Percentiles rank a stretch among this genome's conserved stretches.
These are phyloP conservation scores for Parazoanthus swiftii DNA, from an alignment of 92 coral and sea anemone genomes.

Conservation along the genomic window DNA sequence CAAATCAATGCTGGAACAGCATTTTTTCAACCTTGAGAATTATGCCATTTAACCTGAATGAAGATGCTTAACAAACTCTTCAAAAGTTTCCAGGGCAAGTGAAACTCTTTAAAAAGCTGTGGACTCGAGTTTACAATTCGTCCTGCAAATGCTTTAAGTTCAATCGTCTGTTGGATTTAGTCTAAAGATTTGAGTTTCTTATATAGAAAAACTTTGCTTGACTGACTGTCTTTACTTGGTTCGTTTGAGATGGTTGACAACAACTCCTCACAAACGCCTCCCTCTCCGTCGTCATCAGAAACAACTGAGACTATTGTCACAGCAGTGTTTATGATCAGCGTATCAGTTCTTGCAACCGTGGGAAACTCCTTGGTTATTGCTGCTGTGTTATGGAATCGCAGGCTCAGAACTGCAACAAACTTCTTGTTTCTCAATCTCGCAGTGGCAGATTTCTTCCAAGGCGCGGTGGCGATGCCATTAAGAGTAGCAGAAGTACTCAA, in stretches of 20 bases:
- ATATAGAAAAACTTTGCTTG: neutral
- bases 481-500: slow-evolving; percentile 81
- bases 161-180: neutral
- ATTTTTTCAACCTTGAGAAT: too few relatives aligned
- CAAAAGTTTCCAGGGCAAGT: neutral
- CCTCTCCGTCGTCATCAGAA: neutral
- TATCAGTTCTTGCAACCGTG: slow-evolving; percentile 62
- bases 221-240: neutral
- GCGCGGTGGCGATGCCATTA: slow-evolving; percentile 84
- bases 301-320: slow-evolving; percentile 59
- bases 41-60: neutral
- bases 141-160: too few relatives aligned
- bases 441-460: slow-evolving; percentile 92
- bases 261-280: neutral
- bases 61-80: neutral
- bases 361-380: slow-evolving; percentile 79
- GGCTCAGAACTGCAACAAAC: slow-evolving; percentile 79
- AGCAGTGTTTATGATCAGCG: slow-evolving; percentile 60
- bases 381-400: slow-evolving; percentile 82
- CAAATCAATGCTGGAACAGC: neutral
- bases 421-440: slow-evolving; percentile 88
- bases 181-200: too few relatives aligned
- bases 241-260: neutral
- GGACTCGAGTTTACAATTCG: neutral
- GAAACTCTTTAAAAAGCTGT: neutral